Evolutionary conservation across 2,113 vertebrate species (phyloP).

Genomic region (Otocyon megalotis): DNA sequence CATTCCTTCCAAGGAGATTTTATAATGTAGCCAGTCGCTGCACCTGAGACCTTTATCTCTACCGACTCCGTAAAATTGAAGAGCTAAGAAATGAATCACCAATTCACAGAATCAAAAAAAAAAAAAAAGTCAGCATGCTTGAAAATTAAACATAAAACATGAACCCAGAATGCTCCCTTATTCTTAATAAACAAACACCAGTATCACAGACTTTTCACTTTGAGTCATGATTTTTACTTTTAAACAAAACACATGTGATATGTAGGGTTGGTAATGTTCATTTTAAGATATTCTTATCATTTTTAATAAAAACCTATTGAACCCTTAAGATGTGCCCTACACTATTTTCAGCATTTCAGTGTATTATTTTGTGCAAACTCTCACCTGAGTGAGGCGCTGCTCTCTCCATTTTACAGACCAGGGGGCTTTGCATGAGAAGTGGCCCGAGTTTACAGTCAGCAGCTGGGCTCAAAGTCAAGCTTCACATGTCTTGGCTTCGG

Average conservation of each 20-base stretch:
- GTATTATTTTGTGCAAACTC: too few relatives aligned
- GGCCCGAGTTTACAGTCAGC: too few relatives aligned
- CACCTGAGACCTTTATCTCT: neutral
- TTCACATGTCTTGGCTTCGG: too few relatives aligned
- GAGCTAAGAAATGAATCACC: too few relatives aligned
- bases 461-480: neutral
- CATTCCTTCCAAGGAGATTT: neutral
- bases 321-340: neutral
- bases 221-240: neutral
- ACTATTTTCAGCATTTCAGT: neutral
- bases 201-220: neutral
- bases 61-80: neutral
- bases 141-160: neutral
- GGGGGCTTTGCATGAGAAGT: neutral
- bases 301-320: neutral
- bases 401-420: neutral
- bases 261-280: fast-evolving
- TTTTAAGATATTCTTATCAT: neutral
- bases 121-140: neutral
- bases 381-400: neutral
- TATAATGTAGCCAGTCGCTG: neutral
- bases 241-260: neutral
- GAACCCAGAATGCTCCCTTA: neutral
- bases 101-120: neutral
- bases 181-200: neutral